phyloP scores from a whole-genome alignment of 2,888 invertebrate species.

The Blastobasis adustella region DNA sequence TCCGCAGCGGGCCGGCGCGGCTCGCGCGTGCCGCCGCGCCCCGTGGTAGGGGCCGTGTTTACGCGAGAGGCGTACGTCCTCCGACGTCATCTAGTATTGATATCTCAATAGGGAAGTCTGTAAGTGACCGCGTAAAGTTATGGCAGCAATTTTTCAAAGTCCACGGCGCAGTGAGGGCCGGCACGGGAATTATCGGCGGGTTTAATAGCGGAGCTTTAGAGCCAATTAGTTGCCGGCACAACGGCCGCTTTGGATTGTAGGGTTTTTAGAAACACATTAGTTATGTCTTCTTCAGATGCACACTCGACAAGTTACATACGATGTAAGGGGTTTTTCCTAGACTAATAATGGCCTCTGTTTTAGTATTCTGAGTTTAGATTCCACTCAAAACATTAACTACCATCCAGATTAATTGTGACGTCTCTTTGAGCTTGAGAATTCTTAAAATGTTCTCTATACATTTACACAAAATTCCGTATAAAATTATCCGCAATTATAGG shows the following conservation, averaged over 20 bases:
- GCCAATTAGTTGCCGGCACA: conserved; percentile 53
- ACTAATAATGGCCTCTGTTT: no score
- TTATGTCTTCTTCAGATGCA: neutral
- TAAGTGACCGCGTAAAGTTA: conserved; percentile 69
- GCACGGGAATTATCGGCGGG: conserved; percentile 40
- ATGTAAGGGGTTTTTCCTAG: no score
- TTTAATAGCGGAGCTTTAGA: conserved; percentile 56
- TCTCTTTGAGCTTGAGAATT: conserved; percentile 9
- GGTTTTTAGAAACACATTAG: conserved; percentile 3
- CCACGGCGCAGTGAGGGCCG: conserved; percentile 33
- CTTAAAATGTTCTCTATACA: conserved; percentile 15
- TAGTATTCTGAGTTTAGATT: no score
- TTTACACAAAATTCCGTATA: conserved; percentile 21
- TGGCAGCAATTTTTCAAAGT: conserved; percentile 67
- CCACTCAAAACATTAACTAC: no score
- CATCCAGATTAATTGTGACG: no score
- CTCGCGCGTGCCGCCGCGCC: neutral
- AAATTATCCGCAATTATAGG: conserved; percentile 43
- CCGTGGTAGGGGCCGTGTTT: conserved; percentile 36
- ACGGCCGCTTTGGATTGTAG: conserved; percentile 16
- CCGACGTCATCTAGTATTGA: conserved; percentile 64
- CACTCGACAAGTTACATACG: neutral
- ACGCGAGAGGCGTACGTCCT: conserved; percentile 49
- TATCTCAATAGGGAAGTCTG: conserved; percentile 72
- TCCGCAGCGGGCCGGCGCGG: conserved; percentile 27